Base-by-base conservation (phyloP, 2,888 invertebrate genomes). In the Buathra laborator region DNA sequence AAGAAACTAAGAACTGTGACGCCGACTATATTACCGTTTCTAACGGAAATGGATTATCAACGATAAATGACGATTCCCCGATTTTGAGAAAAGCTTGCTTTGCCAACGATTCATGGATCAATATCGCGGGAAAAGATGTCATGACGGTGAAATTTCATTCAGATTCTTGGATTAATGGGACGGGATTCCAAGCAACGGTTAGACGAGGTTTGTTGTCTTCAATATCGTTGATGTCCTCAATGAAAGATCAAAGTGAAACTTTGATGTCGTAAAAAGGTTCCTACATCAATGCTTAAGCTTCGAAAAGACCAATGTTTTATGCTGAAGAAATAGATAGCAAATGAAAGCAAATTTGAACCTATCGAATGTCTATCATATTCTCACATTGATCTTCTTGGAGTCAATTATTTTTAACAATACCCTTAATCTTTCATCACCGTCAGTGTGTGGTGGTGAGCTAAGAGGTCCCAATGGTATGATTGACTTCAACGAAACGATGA, bases 361-460 rank as follows among this genome's bases (percentile, higher is more conserved):
- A 56, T 19, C 19, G 19, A 9, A 56, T 19, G 5, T 19, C 0
- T 12, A 56, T 16, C 9, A 19, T 19, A 3, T 3, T 56, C 24
- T 56, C 19, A 2, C 24, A 4, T 56, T 10, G 4, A 56, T 7
- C 19, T 24, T 1, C 10, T 19, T 12, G 9, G 24, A 19, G 12
- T 3, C 10, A 16, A 19, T 56, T 2, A 10, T 56, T 56, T 10
- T 10, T 10, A 56, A 10, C 12, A 24, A 24, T 56, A 56, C 10
- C 12, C 24, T 29, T 29, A 2, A 3, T 68, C 51, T 51, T 53
- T 32, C 0, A 29, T 71, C 37, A 12, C n/a, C 48, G 83, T 80
- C 92, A 95, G 95, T 93, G 6, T 98, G 98, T 93, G 98, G 98
- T 53, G 97, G 97, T 0, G 92, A 94, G 19, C 89, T 97, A 75